A percentile compares a stretch with the other conserved stretches of the same genome.
phyloP scores from a whole-genome alignment of 2,113 vertebrate species.

The Neofelis nebulosa region DNA sequence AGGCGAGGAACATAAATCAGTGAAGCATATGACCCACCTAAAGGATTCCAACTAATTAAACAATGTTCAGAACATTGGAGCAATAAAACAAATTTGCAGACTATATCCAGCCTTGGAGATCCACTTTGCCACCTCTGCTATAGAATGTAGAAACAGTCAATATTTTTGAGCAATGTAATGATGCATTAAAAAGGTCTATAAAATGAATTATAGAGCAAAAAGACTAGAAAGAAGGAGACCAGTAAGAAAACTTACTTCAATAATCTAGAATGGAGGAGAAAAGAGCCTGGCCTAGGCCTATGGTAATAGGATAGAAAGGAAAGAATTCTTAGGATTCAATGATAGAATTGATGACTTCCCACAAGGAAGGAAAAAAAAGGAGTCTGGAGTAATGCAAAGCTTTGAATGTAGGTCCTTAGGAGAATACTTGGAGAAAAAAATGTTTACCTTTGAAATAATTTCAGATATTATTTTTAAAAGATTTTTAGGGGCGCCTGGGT shows the following conservation, averaged over 20 bases:
- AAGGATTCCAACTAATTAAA: background rate
- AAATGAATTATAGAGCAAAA: background rate
- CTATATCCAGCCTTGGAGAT: background rate
- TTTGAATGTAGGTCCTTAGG: background rate
- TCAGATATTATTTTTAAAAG: background rate
- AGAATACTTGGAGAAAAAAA: background rate
- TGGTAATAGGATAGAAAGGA: background rate
- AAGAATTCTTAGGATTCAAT: background rate
- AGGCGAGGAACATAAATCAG: background rate
- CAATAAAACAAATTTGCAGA: background rate
- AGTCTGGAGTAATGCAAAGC: background rate
- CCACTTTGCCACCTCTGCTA: background rate
- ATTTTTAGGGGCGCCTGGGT: background rate
- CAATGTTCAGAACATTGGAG: background rate
- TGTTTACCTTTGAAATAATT: conserved; percentile 19
- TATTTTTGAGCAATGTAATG: background rate
- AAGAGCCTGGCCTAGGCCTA: background rate
- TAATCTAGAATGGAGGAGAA: background rate
- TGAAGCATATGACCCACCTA: background rate
- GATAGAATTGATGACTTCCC: background rate
- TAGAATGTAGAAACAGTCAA: background rate
- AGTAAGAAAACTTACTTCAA: background rate
- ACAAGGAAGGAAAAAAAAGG: background rate
- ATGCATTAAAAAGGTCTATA: background rate
- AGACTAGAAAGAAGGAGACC: background rate